These are phyloP conservation scores for Litocranius walleri DNA, from an alignment of 2,113 vertebrate species.

Conservation along the genomic window DNA sequence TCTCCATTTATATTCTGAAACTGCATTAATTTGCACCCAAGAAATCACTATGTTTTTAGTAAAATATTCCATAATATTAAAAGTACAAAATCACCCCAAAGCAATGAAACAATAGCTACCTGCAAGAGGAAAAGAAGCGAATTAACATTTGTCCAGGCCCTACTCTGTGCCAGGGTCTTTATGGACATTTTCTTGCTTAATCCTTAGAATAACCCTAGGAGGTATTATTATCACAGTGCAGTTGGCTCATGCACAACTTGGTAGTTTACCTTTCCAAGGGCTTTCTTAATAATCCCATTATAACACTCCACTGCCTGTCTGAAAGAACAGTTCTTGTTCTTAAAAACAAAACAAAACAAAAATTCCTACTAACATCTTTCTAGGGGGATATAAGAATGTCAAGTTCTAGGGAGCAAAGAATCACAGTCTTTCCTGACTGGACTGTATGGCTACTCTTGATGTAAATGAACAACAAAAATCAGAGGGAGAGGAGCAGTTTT, in stretches of 20 bases:
- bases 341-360: slow-evolving; percentile 39
- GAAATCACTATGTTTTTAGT: slow-evolving; percentile 23
- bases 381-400: background rate
- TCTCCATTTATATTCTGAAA: slow-evolving; percentile 56
- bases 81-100: slow-evolving; percentile 27
- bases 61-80: slow-evolving; percentile 33
- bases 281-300: slow-evolving; percentile 21
- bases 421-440: background rate
- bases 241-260: slow-evolving; percentile 7
- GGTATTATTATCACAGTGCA: background rate
- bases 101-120: slow-evolving; percentile 28
- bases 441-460: background rate
- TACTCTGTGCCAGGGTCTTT: slow-evolving; percentile 10
- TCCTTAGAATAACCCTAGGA: slow-evolving; percentile 26
- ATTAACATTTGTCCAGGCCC: slow-evolving; percentile 9
- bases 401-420: background rate
- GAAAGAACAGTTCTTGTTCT: slow-evolving; percentile 28
- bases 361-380: background rate
- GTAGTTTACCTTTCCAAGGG: slow-evolving; percentile 18
- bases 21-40: slow-evolving; percentile 30
- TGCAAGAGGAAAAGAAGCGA: slow-evolving; percentile 6
- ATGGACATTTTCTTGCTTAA: slow-evolving; percentile 34
- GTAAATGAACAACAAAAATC: slow-evolving; percentile 50
- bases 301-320: slow-evolving; percentile 34
- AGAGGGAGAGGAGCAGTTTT: slow-evolving; percentile 19